Conservation (phyloP, 2,113 vertebrate species). For the Lophura nycthemera region DNA sequence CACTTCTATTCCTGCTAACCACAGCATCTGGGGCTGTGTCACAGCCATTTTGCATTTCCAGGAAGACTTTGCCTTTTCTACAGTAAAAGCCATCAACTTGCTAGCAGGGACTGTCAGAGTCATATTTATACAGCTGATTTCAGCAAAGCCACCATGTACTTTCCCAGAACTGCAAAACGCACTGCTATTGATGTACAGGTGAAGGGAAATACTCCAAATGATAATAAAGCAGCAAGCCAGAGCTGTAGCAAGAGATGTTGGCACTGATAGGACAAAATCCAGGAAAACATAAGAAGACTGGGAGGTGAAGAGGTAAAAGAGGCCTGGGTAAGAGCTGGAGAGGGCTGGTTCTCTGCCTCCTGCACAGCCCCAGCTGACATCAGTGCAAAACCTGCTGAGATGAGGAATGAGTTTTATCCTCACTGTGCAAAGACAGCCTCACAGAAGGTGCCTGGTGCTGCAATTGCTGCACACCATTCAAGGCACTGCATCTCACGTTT, state of each 20-base stretch:
- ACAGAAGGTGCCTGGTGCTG: not conserved
- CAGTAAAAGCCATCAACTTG: conserved; percentile 41
- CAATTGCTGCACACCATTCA: not conserved
- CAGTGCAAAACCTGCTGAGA: not conserved
- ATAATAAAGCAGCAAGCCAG: not conserved
- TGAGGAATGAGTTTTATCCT: not conserved
- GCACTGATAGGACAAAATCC: not conserved
- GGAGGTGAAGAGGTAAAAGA: not conserved
- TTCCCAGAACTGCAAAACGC: conserved; percentile 32
- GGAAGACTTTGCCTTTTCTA: conserved; percentile 55
- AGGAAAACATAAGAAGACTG: not conserved
- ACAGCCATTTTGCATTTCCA: conserved; percentile 54
- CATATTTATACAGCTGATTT: conserved; percentile 57
- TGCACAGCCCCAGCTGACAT: not conserved
- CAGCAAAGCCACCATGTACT: conserved; percentile 19
- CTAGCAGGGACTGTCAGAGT: not conserved
- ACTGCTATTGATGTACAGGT: conserved; percentile 1
- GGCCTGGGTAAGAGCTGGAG: not conserved
- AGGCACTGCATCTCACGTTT: not conserved
- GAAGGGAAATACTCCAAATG: conserved; percentile 14
- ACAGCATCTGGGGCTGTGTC: conserved; percentile 69
- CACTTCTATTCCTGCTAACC: conserved; percentile 67
- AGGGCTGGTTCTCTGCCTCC: not conserved
- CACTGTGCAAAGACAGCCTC: not conserved
- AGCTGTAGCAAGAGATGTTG: not conserved